phyloP scores from a whole-genome alignment of 2,888 invertebrate species.

The Thereva unica region DNA sequence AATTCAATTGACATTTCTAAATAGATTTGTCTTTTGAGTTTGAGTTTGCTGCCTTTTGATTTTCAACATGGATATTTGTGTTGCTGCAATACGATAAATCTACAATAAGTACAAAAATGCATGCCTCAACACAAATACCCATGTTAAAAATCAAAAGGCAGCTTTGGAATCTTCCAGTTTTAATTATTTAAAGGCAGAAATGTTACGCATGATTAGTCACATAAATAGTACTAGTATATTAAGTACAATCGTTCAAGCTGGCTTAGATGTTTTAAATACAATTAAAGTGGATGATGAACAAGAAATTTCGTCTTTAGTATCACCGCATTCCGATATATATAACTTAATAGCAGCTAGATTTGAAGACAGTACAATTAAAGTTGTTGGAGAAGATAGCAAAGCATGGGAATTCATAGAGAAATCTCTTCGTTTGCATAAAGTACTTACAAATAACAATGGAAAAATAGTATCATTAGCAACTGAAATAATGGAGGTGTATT shows the following conservation, averaged over 20 bases:
- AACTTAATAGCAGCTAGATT: slow-evolving; percentile 63
- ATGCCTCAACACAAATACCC: too few species aligned
- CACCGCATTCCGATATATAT: slow-evolving; percentile 62
- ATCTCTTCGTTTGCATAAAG: slow-evolving; percentile 62
- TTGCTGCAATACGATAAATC: too few species aligned
- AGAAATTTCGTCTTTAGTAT: too few species aligned
- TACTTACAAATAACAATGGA: slow-evolving; percentile 46
- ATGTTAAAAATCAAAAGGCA: too few species aligned
- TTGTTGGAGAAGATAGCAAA: slow-evolving; percentile 54
- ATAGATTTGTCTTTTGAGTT: too few species aligned
- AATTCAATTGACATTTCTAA: too few species aligned
- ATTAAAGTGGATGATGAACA: not conserved
- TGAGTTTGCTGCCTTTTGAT: too few species aligned
- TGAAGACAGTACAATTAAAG: slow-evolving; percentile 60
- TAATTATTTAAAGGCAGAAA: too few species aligned
- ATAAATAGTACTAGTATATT: slow-evolving; percentile 61
- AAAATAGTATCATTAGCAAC: slow-evolving; percentile 52
- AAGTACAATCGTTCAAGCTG: slow-evolving; percentile 53
- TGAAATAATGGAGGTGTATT: slow-evolving; percentile 49
- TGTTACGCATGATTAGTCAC: slow-evolving; percentile 55
- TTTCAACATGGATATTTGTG: too few species aligned
- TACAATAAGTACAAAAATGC: too few species aligned
- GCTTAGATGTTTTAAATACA: slow-evolving; percentile 49
- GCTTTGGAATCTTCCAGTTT: too few species aligned
- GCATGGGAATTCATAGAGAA: slow-evolving; percentile 66